phyloP scores from a whole-genome alignment of 1,140 invertebrate genomes.

The Drosophila gunungcola region DNA sequence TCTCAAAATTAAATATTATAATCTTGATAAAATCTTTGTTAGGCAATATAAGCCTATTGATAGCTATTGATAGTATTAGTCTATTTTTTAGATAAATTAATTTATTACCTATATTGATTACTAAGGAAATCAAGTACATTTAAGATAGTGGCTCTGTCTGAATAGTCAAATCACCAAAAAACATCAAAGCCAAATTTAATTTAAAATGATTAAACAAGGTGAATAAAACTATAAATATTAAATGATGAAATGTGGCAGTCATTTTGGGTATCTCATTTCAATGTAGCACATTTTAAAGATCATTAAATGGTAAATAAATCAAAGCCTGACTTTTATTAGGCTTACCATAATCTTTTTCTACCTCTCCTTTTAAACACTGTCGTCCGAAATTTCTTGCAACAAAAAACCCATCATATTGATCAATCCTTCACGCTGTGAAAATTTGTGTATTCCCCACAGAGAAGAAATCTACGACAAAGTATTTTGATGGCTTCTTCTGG shows the following conservation, averaged over 20 bases:
- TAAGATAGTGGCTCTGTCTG: too few species aligned
- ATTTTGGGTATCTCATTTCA: not conserved
- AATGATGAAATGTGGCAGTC: not conserved
- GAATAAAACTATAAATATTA: too few species aligned
- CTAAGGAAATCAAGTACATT: too few species aligned
- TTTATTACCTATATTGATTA: too few species aligned
- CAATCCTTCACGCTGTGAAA: conserved; percentile 19
- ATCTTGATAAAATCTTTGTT: too few species aligned
- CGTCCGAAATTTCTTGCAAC: not conserved
- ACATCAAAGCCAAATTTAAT: too few species aligned
- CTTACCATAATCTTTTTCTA: not conserved
- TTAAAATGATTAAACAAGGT: not conserved
- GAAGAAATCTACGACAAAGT: conserved; percentile 24
- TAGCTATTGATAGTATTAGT: too few species aligned
- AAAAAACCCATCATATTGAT: conserved; percentile 2
- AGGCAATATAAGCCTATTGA: too few species aligned
- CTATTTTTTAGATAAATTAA: too few species aligned
- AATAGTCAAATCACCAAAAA: too few species aligned
- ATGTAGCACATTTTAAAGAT: not conserved
- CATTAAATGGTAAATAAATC: conserved; percentile 11
- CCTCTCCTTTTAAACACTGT: conserved; percentile 7
- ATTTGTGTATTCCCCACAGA: conserved; percentile 21
- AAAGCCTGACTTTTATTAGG: not conserved
- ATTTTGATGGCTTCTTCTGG: conserved; percentile 47
- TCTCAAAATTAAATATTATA: too few species aligned